phyloP scores from a whole-genome alignment of 2,888 invertebrate species.

The Drosophila colorata region DNA sequence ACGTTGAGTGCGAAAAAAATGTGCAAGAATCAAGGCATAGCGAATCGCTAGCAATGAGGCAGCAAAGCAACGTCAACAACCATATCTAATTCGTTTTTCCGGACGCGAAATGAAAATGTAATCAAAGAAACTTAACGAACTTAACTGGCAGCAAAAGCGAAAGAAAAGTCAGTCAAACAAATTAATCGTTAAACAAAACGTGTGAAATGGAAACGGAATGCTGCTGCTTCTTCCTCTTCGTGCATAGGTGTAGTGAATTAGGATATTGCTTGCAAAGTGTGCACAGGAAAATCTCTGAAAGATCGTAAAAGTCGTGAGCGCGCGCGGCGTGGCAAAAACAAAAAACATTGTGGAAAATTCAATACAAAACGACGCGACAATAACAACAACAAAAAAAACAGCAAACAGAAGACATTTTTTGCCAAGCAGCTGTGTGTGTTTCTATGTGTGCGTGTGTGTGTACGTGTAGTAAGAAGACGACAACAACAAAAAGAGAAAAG shows the following conservation, averaged over 20 bases:
- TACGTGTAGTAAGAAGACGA: constrained; percentile 37
- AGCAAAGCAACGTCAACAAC: constrained; percentile 12
- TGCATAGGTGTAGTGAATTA: constrained; percentile 33
- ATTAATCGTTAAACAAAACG: constrained; percentile 26
- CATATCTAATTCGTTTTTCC: constrained; percentile 30
- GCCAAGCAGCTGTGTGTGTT: constrained; percentile 55
- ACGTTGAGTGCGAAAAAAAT: constrained; percentile 40
- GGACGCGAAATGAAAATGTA: constrained; percentile 34
- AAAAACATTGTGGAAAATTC: constrained; percentile 64
- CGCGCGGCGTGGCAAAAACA: constrained; percentile 53
- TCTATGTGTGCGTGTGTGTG: constrained; percentile 27
- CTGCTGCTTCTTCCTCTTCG: constrained; percentile 29
- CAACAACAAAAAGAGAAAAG: constrained; percentile 42
- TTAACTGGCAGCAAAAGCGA: constrained; percentile 19
- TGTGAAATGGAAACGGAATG: constrained; percentile 64
- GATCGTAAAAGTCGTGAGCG: constrained; percentile 50
- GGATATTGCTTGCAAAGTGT: constrained; percentile 55
- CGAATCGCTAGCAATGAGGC: constrained; percentile 16
- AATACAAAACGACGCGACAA: constrained; percentile 64
- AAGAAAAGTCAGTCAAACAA: constrained; percentile 32
- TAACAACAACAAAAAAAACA: constrained; percentile 44
- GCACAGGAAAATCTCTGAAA: constrained; percentile 62
- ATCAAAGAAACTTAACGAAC: constrained; percentile 42
- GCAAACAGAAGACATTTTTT: constrained; percentile 49
- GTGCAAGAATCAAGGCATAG: constrained; percentile 15